Evolutionary conservation across 2,888 invertebrate species (phyloP), one percentile per base, ranked within the genome.

Genomic region (Mesoligia furuncula): DNA sequence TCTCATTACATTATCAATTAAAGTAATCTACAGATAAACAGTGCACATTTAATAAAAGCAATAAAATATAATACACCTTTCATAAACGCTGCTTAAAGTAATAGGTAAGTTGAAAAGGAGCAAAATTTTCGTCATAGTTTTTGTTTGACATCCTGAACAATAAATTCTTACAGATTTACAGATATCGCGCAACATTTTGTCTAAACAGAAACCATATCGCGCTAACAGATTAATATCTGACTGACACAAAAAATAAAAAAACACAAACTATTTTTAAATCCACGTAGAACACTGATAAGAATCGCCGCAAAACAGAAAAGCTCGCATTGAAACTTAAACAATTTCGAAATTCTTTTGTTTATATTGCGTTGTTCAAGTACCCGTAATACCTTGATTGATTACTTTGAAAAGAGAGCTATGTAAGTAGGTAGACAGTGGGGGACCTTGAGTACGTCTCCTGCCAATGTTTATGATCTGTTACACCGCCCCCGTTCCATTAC

Each of bases 401-500:
- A 77, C 75, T 79, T 76, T 13, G 48, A 61, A 64, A 73, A 83
- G 54, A 81, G 81, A 77, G 66, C 66, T 79, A 71, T 73, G 45
- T 72, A 72, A 74, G 73, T 73, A 59, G 20, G 13, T 71, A 73
- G 67, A 54, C 54, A 79, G 66, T 79, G 71, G 64, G 77, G 64
- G 83, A 87, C 89, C 89, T 86, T 90, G 90, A 85, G 87, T 75
- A 83, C 80, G 86, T 90, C 85, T 84, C 87, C 86, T 91, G 91
- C 91, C 91, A 91, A 92, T 91, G 83, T 89, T 85, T 88, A 87
- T 90, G 89, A 89, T 87, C 84, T 86, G 87, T 83, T 89, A 84
- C 78, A 85, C 89, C 90, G 90, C 90, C 90, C 84, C 89, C 85
- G 90, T 89, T 91, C 91, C 90, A 91, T 91, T 90, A 90, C 90